These are phyloP conservation scores for Incurvaria masculella DNA, from an alignment of 2,888 invertebrate species.

Conservation along the genomic window DNA sequence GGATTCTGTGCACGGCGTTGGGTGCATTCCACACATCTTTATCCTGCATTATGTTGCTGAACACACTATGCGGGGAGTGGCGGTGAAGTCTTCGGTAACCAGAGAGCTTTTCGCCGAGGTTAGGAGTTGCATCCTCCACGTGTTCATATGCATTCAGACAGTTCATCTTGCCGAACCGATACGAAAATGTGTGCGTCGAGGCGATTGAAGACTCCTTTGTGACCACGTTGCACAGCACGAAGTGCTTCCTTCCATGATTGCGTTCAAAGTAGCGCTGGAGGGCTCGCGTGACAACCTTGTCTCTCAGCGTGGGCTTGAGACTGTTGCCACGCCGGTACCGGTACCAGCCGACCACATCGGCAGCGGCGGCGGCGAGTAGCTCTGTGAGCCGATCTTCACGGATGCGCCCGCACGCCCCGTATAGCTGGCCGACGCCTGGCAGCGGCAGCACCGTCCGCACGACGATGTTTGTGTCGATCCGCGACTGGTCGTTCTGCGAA, in stretches of 20 bases:
- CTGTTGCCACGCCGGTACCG: constrained; percentile 55
- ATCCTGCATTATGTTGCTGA: constrained; percentile 41
- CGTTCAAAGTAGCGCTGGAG: constrained; percentile 56
- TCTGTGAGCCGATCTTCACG: constrained; percentile 50
- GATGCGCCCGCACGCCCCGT: constrained; percentile 56
- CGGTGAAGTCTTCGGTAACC: constrained; percentile 41
- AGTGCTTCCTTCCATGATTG: constrained; percentile 52
- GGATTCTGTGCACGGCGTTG: constrained; percentile 43
- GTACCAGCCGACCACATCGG: constrained; percentile 66
- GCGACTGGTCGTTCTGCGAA: constrained; percentile 60
- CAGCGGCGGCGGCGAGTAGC: constrained; percentile 49
- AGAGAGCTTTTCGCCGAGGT: constrained; percentile 48
- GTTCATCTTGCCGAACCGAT: constrained; percentile 59
- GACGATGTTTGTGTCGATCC: constrained; percentile 58
- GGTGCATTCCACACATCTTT: constrained; percentile 38
- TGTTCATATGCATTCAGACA: constrained; percentile 53
- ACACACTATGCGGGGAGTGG: constrained; percentile 34
- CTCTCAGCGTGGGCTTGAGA: constrained; percentile 58
- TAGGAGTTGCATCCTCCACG: constrained; percentile 52
- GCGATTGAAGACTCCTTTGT: constrained; percentile 45
- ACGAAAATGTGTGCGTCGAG: constrained; percentile 61
- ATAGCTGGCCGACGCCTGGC: constrained; percentile 55
- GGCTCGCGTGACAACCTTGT: constrained; percentile 61
- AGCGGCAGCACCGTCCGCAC: constrained; percentile 60
- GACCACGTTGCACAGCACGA: constrained; percentile 60